These are phyloP conservation scores for Drosophila malerkotliana DNA, from an alignment of 1,140 invertebrate genomes.

Conservation along the genomic window DNA sequence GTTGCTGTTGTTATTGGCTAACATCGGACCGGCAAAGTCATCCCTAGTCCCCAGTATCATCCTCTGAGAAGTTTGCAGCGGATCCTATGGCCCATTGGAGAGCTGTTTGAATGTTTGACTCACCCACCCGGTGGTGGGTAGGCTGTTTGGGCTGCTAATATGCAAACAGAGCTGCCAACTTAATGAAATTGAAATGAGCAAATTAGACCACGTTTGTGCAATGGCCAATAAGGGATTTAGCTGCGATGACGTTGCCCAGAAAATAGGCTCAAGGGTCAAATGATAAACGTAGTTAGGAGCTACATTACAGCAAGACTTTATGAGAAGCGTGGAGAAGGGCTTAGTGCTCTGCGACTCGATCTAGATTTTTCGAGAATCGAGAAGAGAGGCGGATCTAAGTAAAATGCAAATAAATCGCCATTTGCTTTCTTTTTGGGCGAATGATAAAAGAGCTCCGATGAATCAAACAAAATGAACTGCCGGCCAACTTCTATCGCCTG, in stretches of 20 bases:
- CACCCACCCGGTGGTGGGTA: slow-evolving; percentile 22
- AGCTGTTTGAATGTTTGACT: slow-evolving; percentile 69
- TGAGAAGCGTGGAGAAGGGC: neutral
- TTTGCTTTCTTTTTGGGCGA: slow-evolving; percentile 15
- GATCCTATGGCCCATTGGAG: slow-evolving; percentile 51
- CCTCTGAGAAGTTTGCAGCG: slow-evolving; percentile 26
- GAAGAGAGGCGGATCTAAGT: neutral
- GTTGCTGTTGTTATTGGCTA: slow-evolving; percentile 51
- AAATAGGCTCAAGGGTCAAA: slow-evolving; percentile 8
- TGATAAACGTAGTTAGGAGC: neutral
- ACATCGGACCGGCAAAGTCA: slow-evolving; percentile 55
- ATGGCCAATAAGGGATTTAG: slow-evolving; percentile 29
- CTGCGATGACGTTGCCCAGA: neutral
- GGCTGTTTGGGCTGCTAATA: slow-evolving; percentile 76
- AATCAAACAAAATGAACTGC: slow-evolving; percentile 24
- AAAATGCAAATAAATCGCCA: neutral
- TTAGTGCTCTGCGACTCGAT: neutral
- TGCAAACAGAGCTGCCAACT: slow-evolving; percentile 76
- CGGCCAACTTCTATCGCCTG: slow-evolving; percentile 2
- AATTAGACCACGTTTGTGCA: slow-evolving; percentile 68
- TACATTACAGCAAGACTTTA: neutral
- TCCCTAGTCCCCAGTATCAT: slow-evolving; percentile 33
- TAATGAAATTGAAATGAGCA: slow-evolving; percentile 81
- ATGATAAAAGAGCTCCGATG: slow-evolving; percentile 24
- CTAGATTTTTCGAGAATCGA: neutral